Percentiles rank a stretch among this genome's conserved stretches.
Conservation (phyloP, 1,140 invertebrate species). For the Pomacea maculata region DNA sequence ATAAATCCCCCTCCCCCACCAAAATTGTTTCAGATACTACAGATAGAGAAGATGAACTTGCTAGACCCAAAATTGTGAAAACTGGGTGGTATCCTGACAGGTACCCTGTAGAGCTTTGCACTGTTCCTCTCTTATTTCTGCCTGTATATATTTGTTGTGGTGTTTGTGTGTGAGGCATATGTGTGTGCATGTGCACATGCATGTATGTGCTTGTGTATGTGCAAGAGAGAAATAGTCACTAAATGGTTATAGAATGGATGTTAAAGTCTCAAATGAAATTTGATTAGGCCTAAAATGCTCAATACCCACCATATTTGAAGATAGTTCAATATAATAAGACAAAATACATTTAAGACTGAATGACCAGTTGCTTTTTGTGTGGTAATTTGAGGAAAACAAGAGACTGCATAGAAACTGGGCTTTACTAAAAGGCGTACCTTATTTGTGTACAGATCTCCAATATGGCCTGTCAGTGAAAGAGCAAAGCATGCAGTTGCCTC, state of each 20-base stretch:
- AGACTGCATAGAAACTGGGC: too few relatives aligned
- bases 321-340: not conserved
- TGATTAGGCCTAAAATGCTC: too few relatives aligned
- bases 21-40: not conserved
- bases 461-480: conserved; percentile 48
- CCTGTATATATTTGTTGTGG: not conserved
- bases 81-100: not conserved
- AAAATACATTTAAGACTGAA: not conserved
- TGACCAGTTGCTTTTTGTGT: not conserved
- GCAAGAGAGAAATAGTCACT: too few relatives aligned
- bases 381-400: not conserved
- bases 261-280: too few relatives aligned
- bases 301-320: not conserved
- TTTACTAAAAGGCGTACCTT: not conserved
- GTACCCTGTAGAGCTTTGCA: not conserved
- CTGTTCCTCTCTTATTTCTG: not conserved
- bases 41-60: not conserved
- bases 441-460: conserved; percentile 43
- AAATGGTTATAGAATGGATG: too few relatives aligned
- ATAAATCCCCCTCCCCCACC: not conserved
- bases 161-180: not conserved
- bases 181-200: conserved; percentile 3
- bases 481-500: conserved; percentile 41
- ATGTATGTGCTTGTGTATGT: conserved; percentile 13
- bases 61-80: not conserved